Evolutionary conservation across 2,113 vertebrate species (phyloP), one percentile per base, ranked within the genome.

Genomic region (Plectropomus leopardus): DNA sequence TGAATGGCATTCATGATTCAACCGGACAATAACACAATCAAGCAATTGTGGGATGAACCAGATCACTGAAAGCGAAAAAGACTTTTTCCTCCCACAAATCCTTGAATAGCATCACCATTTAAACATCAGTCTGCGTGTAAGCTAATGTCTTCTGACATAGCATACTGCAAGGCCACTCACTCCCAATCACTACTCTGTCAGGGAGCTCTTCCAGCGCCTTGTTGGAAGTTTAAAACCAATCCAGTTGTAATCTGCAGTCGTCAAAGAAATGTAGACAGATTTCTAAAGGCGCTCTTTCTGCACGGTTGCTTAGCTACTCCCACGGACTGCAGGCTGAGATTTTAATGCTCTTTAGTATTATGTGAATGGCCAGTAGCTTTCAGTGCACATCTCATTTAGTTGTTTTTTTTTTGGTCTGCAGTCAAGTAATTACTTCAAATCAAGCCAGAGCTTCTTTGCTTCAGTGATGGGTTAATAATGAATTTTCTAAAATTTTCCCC

Each of bases 121-220:
- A 81, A 80, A 86, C 89, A 64, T 92, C 92, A 91, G 74, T 93
- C 87, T 90, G 76, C 54, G 26, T 86, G 76, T 34, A 53, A 42
- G 58, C 74, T 93, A 92, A 94, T 92, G 87, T 82, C 77, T 86
- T 91, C 71, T 91, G 89, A 92, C 87, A 83, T 34, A 51, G 89
- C 82, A 61, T 76, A 83, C 81, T 77, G 83, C 72, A 51, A 76
- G 85, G 86, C 87, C 87, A 82, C 81, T 86, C 81, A 72, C 80
- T 86, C 84, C 55, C 78, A 77, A 74, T 73, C 83, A 57, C 76
- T 76, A 71, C 72, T 92, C 88, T 79, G 77, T 90, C 89, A 90
- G 81, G 83, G 64, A 91, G 74, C 78, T 91, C 83, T 87, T 86
- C 87, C 79, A 68, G 23, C 30, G 48, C 66, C 79, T 83, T 77